phyloP scores from a whole-genome alignment of 2,888 invertebrate genomes.

The Sphecodes monilicornis region DNA sequence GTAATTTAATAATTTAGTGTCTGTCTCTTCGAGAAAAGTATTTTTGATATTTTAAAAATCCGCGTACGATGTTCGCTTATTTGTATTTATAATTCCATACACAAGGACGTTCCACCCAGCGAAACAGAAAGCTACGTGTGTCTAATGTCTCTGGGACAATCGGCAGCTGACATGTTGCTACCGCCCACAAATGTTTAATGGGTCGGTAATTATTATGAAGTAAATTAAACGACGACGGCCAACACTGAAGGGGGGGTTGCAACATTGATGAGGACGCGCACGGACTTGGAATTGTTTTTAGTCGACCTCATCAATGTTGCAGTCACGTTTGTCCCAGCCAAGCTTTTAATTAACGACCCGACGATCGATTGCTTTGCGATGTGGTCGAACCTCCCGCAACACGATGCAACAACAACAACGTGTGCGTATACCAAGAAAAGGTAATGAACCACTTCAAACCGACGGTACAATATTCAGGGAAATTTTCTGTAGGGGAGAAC shows the following conservation, averaged over 20 bases:
- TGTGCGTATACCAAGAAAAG: no score
- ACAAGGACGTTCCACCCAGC: conserved; percentile 19
- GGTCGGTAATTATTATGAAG: conserved; percentile 71
- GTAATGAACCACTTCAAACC: background rate
- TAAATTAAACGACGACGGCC: conserved; percentile 63
- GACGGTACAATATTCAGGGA: background rate
- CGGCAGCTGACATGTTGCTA: conserved; percentile 70
- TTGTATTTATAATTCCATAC: conserved; percentile 22
- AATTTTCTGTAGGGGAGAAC: background rate
- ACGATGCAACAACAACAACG: background rate
- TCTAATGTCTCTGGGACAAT: conserved; percentile 71
- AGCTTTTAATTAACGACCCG: conserved; percentile 60
- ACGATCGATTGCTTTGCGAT: conserved; percentile 61
- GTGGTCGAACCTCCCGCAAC: background rate
- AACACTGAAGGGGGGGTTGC: conserved; percentile 15
- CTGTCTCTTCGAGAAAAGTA: no score
- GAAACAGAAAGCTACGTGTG: conserved; percentile 35
- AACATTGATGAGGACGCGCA: conserved; percentile 45
- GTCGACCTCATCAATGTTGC: conserved; percentile 68
- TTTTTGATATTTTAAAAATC: background rate
- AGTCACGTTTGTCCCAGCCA: conserved; percentile 29
- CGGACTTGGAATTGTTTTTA: conserved; percentile 38
- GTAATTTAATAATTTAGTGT: no score
- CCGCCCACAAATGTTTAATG: conserved; percentile 73
- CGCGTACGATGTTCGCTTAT: conserved; percentile 3